Base-by-base conservation (phyloP, 2,797 vertebrate genomes). In the Xenops minutus region DNA sequence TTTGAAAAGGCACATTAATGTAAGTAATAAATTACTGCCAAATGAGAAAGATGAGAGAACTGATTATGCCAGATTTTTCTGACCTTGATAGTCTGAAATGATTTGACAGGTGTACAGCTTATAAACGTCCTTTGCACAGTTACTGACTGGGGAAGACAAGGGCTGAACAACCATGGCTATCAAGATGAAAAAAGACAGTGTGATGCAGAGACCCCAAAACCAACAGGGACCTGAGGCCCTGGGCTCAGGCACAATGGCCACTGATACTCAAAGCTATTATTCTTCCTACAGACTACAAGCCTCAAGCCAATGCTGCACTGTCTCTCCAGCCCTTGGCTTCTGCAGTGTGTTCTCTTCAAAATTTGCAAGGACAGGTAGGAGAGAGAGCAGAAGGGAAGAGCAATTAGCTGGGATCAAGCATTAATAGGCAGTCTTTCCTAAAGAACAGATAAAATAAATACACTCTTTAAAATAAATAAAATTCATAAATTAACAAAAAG, bases 1-100 rank as follows among this genome's bases (percentile, higher is more conserved):
- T 88, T 95, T 97, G 74, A 86, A 92, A 96, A 93, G 15, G 30
- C 12, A 5, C 6, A 41, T 55, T 69, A 68, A 43, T 55, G 19
- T 88, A 95, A 92, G 36, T 72, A 95, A 71, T 49, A 52, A 72
- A 43, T 59, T 88, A 75, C 52, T 84, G 75, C 32, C 17, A 76
- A 94, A 77, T 82, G 58, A 32, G 49, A 41, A 85, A 39, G 44
- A 56, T 52, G 39, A 89, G 73, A 52, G 75, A 93, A 73, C 48
- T 39, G 8, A 73, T 74, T 62, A 49, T 17, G 78, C 21, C n/a
- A 85, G 30, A 58, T 89, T 90, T 93, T 95, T 64, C 66, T 95
- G n/a, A 64, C 54, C n/a, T 55, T 8, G 2, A 43, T 10, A 26
- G 10, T 39, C 86, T 26, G 15, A 72, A 83, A 94, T 30, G 16